Percentiles rank a stretch among this genome's conserved stretches.
Evolutionary conservation across 2,797 vertebrate genomes (phyloP).

Genomic region (Acanthurus lineatus): DNA sequence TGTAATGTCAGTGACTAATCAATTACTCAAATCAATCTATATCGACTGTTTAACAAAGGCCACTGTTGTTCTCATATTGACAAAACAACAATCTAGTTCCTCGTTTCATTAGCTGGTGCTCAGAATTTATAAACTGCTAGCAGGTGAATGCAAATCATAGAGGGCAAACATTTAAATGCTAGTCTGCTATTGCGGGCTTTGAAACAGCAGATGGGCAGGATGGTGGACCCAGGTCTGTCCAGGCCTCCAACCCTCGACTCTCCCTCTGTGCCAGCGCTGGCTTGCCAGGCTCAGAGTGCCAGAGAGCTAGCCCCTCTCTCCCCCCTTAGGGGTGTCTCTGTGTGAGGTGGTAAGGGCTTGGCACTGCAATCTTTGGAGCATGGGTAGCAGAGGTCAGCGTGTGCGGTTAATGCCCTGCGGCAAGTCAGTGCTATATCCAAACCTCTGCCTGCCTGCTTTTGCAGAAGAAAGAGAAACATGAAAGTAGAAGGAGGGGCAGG

Average conservation of each 20-base stretch:
- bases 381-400: slow-evolving; percentile 54
- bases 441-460: slow-evolving; percentile 46
- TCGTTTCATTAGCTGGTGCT: slow-evolving; percentile 14
- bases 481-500: neutral
- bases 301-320: slow-evolving; percentile 51
- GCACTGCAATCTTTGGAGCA: slow-evolving; percentile 47
- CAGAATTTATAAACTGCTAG: slow-evolving; percentile 13
- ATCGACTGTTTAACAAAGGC: slow-evolving; percentile 11
- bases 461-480: slow-evolving; percentile 10
- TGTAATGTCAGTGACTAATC: slow-evolving; percentile 9
- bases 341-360: slow-evolving; percentile 46
- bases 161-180: slow-evolving; percentile 64
- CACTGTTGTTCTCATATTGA: slow-evolving; percentile 17
- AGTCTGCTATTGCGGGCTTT: slow-evolving; percentile 53
- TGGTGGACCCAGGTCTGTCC: slow-evolving; percentile 57
- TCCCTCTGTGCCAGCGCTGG: slow-evolving; percentile 49
- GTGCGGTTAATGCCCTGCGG: slow-evolving; percentile 50
- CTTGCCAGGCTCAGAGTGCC: slow-evolving; percentile 60
- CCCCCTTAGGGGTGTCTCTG: slow-evolving; percentile 40
- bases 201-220: slow-evolving; percentile 77
- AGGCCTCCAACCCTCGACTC: slow-evolving; percentile 50
- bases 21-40: slow-evolving; percentile 7
- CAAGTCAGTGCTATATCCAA: slow-evolving; percentile 47
- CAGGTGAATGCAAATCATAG: slow-evolving; percentile 42
- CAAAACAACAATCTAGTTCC: neutral